Conservation (phyloP, 2,797 vertebrate genomes). For the Sciurus carolinensis region DNA sequence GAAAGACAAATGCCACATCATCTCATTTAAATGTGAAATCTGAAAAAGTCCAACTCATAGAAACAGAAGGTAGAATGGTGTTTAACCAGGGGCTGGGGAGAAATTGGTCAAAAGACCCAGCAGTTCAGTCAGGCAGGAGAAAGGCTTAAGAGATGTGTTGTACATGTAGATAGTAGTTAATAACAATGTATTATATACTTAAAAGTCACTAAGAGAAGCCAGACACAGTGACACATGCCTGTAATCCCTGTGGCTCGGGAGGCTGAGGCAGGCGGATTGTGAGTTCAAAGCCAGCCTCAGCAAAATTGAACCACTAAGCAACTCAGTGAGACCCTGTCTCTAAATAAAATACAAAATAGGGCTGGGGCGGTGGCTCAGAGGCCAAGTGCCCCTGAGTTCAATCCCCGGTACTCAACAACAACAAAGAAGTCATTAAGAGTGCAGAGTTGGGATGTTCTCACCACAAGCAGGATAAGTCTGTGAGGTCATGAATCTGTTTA, state of each 20-base stretch:
- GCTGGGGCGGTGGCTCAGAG: no score
- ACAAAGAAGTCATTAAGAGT: background rate
- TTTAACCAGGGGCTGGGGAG: background rate
- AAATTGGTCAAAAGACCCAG: no score
- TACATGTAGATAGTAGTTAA: background rate
- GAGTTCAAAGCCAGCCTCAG: no score
- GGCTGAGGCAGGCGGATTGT: no score
- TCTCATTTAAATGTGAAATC: background rate
- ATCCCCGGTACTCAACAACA: no score
- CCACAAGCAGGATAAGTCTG: background rate
- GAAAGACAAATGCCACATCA: background rate
- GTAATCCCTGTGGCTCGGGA: no score
- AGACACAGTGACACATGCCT: no score
- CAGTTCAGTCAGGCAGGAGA: background rate
- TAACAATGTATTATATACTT: background rate
- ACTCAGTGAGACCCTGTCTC: no score
- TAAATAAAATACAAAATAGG: no score
- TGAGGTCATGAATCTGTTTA: background rate
- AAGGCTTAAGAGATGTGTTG: background rate
- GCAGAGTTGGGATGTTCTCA: background rate
- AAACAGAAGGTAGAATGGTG: background rate
- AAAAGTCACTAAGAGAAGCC: background rate
- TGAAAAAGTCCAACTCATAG: background rate
- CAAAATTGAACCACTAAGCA: no score
- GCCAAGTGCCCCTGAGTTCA: no score